Evolutionary conservation across 2,888 invertebrate species (phyloP), one percentile per base, ranked within the genome.

Genomic region (Lepidochitona cinerea): DNA sequence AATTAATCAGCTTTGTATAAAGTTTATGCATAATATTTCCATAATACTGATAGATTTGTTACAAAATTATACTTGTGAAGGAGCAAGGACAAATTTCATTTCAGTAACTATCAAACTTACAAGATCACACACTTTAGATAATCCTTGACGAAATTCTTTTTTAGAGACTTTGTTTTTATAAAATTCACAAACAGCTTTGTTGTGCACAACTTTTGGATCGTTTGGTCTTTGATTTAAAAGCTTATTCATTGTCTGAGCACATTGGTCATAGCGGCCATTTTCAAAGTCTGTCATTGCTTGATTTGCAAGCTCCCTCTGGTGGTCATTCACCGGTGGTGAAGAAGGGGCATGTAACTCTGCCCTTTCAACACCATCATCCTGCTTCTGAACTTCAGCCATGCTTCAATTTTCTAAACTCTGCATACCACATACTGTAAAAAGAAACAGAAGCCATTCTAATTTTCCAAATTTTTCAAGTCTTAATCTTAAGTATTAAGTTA

Each of bases 121-220:
- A 84, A 85, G 79, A 32, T 81, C 80, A 79, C 85, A 84, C 35
- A 88, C 85, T 67, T 81, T 84, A 7, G 81, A 78, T 35, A 89
- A 77, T 59, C 81, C 79, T 37, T 84, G 82, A 69, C 83, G 81
- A 84, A 96, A 94, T 70, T 93, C 92, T 71, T 95, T 94, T 84
- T 95, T 94, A 81, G 93, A 94, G 85, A 95, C 84, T 5, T 86
- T 86, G 53, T 89, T 89, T 37, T 85, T 93, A 89, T 94, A 95
- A 90, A 95, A 96, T 86, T 96, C 95, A 0, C 94, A 94, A 0
- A 97, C 94, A 35, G 95, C 94, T 91, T 95, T 95, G 88, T 98
- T 97, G 85, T 96, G 96, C 64, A 93, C 92, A 1, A 96, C 93
- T 87, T 95, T 94, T 76, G 94, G 93, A 90, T 95, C 95, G n/a